phyloP scores from a whole-genome alignment of 2,888 invertebrate genomes.

The Euzetes globulus region DNA sequence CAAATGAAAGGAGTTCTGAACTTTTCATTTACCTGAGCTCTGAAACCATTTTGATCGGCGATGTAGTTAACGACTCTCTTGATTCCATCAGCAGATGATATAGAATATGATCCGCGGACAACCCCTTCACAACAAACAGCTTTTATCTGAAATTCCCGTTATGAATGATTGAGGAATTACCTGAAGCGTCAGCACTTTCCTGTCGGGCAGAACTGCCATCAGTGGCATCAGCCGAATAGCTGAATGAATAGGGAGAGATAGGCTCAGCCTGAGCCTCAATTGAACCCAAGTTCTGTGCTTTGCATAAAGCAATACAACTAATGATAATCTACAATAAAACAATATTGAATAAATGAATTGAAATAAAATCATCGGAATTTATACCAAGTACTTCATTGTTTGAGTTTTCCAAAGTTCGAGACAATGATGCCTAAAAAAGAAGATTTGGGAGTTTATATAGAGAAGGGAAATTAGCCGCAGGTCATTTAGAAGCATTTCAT shows the following conservation, averaged over 20 bases:
- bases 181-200: conserved; percentile 28
- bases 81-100: conserved; percentile 28
- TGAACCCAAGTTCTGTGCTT: not conserved
- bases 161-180: not conserved
- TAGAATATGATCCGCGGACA: conserved; percentile 28
- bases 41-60: conserved; percentile 34
- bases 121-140: not conserved
- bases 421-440: not conserved
- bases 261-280: not conserved
- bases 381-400: not conserved
- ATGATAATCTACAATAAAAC: not conserved
- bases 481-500: not conserved
- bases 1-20: not conserved
- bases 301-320: not conserved
- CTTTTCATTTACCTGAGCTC: conserved; percentile 25
- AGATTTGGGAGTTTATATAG: not conserved
- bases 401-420: not conserved
- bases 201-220: conserved; percentile 17
- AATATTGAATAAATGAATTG: not conserved
- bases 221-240: conserved; percentile 22
- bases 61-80: conserved; percentile 34
- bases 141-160: not conserved
- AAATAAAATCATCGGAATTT: not conserved
- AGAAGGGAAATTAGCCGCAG: not conserved
- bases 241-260: conserved; percentile 26